Evolutionary conservation across 2,797 vertebrate species (phyloP).

Genomic region (Pygocentrus nattereri): DNA sequence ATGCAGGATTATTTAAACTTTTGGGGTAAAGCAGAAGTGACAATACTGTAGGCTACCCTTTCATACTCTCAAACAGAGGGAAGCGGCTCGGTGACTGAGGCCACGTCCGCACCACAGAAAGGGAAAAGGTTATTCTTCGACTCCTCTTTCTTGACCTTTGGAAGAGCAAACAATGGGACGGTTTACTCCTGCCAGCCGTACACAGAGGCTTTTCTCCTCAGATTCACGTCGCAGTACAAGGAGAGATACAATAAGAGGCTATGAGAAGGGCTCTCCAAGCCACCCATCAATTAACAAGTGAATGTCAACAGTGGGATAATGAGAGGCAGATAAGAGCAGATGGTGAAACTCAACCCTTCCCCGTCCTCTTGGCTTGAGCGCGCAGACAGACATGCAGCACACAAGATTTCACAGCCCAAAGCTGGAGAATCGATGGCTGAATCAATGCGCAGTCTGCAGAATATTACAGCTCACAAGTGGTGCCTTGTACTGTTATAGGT

Average conservation of each 20-base stretch:
- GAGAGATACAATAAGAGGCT: slow-evolving; percentile 46
- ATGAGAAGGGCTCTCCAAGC: slow-evolving; percentile 48
- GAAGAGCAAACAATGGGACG: slow-evolving; percentile 62
- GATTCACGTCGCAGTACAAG: slow-evolving; percentile 25
- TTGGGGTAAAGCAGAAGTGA: slow-evolving; percentile 5
- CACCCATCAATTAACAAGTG: slow-evolving; percentile 60
- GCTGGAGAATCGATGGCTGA: slow-evolving; percentile 12
- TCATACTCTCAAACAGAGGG: neutral
- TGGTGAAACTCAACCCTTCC: slow-evolving; percentile 60
- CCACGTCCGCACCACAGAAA: slow-evolving; percentile 8
- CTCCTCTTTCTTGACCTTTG: slow-evolving; percentile 67
- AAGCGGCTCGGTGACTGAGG: neutral
- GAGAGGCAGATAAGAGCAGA: slow-evolving; percentile 65
- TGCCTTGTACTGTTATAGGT: neutral
- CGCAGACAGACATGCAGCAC: slow-evolving; percentile 45
- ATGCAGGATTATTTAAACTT: slow-evolving; percentile 35
- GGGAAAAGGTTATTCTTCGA: slow-evolving; percentile 20
- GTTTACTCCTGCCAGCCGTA: slow-evolving; percentile 53
- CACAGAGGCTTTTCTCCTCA: slow-evolving; percentile 38
- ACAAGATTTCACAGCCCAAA: slow-evolving; percentile 51
- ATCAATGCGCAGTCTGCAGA: neutral
- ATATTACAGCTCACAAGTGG: slow-evolving; percentile 35
- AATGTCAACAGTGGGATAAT: slow-evolving; percentile 62
- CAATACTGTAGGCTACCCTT: neutral
- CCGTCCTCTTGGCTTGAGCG: slow-evolving; percentile 44